Conservation (phyloP, 2,888 invertebrate genomes). For the Campoletis raptor region DNA sequence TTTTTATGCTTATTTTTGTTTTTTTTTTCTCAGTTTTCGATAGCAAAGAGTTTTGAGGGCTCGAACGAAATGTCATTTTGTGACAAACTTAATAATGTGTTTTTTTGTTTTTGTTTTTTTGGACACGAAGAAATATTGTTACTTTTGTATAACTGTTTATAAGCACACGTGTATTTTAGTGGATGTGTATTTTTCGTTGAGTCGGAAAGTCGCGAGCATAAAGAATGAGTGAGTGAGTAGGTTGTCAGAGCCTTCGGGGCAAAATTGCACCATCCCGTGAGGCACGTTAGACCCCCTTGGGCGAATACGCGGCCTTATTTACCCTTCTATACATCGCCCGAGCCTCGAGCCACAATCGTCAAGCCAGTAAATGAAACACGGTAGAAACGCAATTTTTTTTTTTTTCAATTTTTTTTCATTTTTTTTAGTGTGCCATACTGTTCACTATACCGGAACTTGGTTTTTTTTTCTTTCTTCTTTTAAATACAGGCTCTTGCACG, state of each 20-base stretch:
- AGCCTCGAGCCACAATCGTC: constrained; percentile 59
- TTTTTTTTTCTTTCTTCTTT: neutral
- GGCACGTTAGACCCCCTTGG: constrained; percentile 84
- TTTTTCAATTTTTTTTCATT: neutral
- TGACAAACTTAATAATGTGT: neutral
- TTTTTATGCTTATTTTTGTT: neutral
- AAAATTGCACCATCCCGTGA: constrained; percentile 81
- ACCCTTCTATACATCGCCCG: constrained; percentile 77
- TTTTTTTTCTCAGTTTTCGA: neutral
- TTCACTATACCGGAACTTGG: constrained; percentile 27
- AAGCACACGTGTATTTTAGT: neutral
- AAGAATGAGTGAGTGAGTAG: constrained; percentile 76
- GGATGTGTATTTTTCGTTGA: constrained; percentile 27
- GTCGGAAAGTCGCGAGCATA: constrained; percentile 64
- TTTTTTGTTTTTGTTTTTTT: too few species aligned
- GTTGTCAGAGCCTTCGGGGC: constrained; percentile 82
- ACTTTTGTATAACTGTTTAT: constrained; percentile 9
- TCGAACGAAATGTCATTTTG: neutral
- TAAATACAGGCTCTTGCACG: neutral
- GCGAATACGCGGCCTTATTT: constrained; percentile 84
- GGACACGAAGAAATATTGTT: neutral
- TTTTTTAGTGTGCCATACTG: constrained; percentile 2
- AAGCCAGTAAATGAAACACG: constrained; percentile 30
- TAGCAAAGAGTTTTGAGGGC: neutral
- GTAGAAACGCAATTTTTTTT: constrained; percentile 3